Evolutionary conservation across 2,797 vertebrate species (phyloP), one percentile per base, ranked within the genome.

Genomic region (Bradypodion pumilum): DNA sequence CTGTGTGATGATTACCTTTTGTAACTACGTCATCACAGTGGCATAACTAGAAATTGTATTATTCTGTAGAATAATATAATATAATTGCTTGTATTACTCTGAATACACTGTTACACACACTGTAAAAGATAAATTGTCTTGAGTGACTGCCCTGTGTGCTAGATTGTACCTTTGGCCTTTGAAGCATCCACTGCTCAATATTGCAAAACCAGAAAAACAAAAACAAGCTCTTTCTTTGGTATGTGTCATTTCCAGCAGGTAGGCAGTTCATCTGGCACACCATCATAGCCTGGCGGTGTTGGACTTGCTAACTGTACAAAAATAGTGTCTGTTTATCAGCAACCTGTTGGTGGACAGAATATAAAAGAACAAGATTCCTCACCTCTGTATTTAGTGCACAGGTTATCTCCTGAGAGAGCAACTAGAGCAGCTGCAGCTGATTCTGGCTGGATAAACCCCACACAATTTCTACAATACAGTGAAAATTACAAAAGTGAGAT

Each of bases 301-400:
- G 6, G 29, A 56, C 84, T 91, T 3, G 46, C 5, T 68, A 83
- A 70, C 4, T 52, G 82, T 81, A 23, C 32, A 78, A 85, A 85
- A 73, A 37, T 1, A 10, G 13, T 82, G 4, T 62, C 4, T 63
- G 7, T 87, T 83, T 82, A 29, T 85, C 75, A 74, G 0, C 10
- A 23, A 37, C 4, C 77, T 76, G 80, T 84, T 13, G 82, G 59
- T 13, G 1, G 15, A 56, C 52, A 88, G 6, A 35, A 9, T 68
- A 74, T 25, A 85, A 86, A 89, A 80, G 19, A n/a, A 4, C 66
- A 4, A 4, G 0, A 49, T 85, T 80, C 86, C 90, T 88, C 78
- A 98, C 97, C 96, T 95, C 81, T 95, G 85, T 97, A 97, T 89
- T 98, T 98, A 6, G 91, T 91, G 74, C 93, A 91, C 60, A 97